Evolutionary conservation across 2,797 vertebrate genomes (phyloP).

Genomic region (Erithacus rubecula): DNA sequence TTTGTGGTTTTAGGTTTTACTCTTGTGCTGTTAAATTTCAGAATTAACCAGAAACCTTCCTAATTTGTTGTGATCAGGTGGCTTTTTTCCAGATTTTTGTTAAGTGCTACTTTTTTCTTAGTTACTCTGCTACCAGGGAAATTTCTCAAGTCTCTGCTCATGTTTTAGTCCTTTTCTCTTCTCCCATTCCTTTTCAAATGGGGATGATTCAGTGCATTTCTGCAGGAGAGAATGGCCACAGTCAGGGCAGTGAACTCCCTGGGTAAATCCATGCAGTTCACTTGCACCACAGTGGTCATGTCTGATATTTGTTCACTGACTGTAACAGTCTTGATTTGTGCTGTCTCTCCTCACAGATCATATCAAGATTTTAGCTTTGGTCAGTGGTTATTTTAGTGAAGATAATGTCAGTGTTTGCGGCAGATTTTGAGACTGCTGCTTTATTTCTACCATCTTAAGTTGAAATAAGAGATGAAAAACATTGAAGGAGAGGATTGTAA

Average conservation of each 20-base stretch:
- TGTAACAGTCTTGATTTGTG: neutral
- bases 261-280: neutral
- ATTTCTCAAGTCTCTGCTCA: rapidly evolving
- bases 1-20: neutral
- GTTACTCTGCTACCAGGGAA: neutral
- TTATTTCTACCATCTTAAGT: neutral
- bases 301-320: neutral
- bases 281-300: rapidly evolving
- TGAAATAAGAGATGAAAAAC: neutral
- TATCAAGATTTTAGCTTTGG: neutral
- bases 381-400: neutral
- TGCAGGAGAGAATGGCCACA: rapidly evolving
- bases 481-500: neutral
- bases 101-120: neutral
- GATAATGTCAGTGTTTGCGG: neutral
- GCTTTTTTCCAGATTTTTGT: neutral
- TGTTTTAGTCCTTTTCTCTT: neutral
- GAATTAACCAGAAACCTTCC: neutral
- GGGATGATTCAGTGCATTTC: neutral
- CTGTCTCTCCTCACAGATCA: neutral
- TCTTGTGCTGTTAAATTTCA: neutral
- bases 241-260: neutral
- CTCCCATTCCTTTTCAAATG: neutral
- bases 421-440: neutral
- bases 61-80: neutral